A percentile compares a stretch with the other conserved stretches of the same genome.
Conservation (phyloP, 2,113 vertebrate genomes). For the Daphoenositta chrysoptera region DNA sequence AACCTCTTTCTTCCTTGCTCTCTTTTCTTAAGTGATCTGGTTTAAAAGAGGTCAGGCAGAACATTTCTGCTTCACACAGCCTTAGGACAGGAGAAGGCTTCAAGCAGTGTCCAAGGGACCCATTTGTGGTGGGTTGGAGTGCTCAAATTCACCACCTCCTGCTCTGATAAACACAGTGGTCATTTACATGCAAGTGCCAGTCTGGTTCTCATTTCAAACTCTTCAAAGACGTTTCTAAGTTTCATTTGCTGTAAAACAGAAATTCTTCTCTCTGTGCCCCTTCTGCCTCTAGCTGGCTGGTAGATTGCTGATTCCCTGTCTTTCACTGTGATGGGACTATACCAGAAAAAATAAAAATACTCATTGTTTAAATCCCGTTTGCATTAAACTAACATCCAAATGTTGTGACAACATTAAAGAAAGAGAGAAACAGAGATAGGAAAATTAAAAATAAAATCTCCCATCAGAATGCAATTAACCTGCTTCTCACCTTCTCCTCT, state of each 20-base stretch:
- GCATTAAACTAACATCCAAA: background rate
- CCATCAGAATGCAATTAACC: background rate
- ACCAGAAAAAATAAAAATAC: background rate
- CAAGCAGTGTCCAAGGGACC: background rate
- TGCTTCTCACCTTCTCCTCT: background rate
- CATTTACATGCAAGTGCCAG: background rate
- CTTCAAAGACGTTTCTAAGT: background rate
- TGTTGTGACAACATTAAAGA: background rate
- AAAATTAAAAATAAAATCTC: background rate
- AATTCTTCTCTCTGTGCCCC: background rate
- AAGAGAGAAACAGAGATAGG: background rate
- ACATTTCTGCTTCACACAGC: background rate
- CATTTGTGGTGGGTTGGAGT: background rate
- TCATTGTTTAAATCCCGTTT: background rate
- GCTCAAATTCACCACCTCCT: background rate
- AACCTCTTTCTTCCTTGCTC: background rate
- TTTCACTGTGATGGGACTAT: background rate
- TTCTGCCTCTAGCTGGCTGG: background rate
- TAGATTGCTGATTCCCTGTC: background rate
- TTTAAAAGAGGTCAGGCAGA: background rate
- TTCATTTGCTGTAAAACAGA: background rate
- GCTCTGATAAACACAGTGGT: background rate
- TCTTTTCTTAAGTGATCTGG: background rate
- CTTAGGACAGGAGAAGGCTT: background rate
- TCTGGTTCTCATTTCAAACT: background rate